These are phyloP conservation scores for Druon quercuslanigerum DNA, from an alignment of 1,140 invertebrate genomes.

Conservation along the genomic window DNA sequence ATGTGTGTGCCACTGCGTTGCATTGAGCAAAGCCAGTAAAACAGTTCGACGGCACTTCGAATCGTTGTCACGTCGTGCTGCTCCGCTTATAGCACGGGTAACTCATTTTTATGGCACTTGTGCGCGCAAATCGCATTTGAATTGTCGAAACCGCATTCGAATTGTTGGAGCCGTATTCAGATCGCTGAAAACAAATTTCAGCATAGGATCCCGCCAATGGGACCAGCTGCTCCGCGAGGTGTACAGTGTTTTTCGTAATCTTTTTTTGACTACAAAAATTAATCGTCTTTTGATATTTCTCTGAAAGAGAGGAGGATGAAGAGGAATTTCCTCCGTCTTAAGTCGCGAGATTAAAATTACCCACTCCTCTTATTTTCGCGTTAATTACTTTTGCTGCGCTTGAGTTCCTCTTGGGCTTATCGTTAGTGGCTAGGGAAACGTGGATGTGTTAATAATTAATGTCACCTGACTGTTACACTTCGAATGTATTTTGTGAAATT, in stretches of 20 bases:
- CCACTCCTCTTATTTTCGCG: neutral
- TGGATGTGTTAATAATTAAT: constrained; percentile 26
- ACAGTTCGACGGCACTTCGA: constrained; percentile 20
- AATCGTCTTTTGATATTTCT: neutral
- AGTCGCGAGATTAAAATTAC: neutral
- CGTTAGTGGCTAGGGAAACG: neutral
- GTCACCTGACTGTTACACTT: constrained; percentile 6
- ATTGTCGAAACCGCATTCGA: no score
- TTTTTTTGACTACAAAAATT: neutral
- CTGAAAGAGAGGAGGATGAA: neutral
- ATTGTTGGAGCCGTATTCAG: no score
- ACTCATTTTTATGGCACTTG: neutral
- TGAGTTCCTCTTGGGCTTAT: neutral
- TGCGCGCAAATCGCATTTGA: neutral
- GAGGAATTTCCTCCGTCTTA: neutral
- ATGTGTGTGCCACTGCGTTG: constrained; percentile 6
- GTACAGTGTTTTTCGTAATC: neutral
- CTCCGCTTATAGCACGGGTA: neutral
- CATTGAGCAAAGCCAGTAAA: constrained; percentile 31
- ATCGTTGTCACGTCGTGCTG: constrained; percentile 4
- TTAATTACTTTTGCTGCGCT: constrained; percentile 6
- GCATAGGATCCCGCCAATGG: neutral
- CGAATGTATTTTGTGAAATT: neutral
- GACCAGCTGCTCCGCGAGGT: neutral
- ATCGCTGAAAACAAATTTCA: neutral